Evolutionary conservation across 2,888 invertebrate genomes (phyloP), one percentile per base, ranked within the genome.

Genomic region (Chrysolina oricalcia): DNA sequence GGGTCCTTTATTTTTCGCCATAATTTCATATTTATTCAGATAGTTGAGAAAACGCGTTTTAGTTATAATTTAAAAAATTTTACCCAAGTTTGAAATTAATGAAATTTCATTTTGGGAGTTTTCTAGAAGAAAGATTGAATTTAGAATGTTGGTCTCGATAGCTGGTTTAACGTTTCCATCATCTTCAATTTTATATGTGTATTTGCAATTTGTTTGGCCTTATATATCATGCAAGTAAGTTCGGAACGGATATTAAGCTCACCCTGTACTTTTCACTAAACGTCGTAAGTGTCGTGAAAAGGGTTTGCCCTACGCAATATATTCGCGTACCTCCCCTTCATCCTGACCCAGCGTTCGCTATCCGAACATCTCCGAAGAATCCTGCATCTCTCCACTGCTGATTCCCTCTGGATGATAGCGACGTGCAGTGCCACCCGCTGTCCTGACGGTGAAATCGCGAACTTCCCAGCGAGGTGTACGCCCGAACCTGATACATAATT

Each of bases 401-500:
- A 73, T 79, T 83, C 83, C 80, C 82, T 80, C 79, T 78, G 83
- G 83, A 85, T 79, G 78, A 76, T 79, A 72, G 65, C 50, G 40
- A 66, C 69, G 53, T 53, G 68, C 78, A 80, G 83, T 79, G 83
- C 86, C 86, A 84, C 84, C 81, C 81, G 82, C 78, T 80, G 74
- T 81, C 85, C 83, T 81, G 83, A 72, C 83, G 86, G 81, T 72
- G 71, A 80, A 75, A 81, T 68, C 84, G 83, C 66, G 66, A 66
- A 66, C 66, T 66, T 66, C 19, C 46, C 5, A 23, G 81, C 46
- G 82, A 84, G 84, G 85, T 85, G 84, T 80, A 86, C 87, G 86
- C 87, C 87, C 86, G 85, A 84, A 83, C 81, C 83, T 74, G 83
- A 83, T 86, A 81, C 83, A 86, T 85, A 85, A 86, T 87, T 86